Percentiles rank a stretch among this genome's conserved stretches.
These are phyloP conservation scores for Drosophila varians DNA, from an alignment of 1,140 invertebrate genomes.

Conservation along the genomic window DNA sequence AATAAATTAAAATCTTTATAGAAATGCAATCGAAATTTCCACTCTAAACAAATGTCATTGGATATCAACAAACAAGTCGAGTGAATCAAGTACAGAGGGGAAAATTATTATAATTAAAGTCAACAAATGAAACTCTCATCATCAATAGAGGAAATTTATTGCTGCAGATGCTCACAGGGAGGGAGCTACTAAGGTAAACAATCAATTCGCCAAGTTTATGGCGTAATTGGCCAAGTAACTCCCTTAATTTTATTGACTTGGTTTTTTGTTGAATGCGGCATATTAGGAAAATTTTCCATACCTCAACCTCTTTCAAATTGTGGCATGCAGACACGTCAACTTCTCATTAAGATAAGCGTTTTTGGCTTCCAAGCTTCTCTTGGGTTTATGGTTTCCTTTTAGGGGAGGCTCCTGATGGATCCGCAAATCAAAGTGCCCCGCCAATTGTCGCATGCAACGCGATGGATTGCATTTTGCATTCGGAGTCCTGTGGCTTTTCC, in stretches of 20 bases:
- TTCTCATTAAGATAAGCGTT: conserved; percentile 76
- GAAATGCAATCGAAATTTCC: conserved; percentile 17
- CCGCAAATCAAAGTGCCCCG: conserved; percentile 34
- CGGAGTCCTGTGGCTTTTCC: conserved; percentile 7
- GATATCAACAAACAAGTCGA: conserved; percentile 16
- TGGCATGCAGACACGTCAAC: conserved; percentile 74
- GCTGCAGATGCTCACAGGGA: conserved; percentile 1
- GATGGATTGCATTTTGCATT: conserved; percentile 42
- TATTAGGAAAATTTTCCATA: conserved; percentile 35
- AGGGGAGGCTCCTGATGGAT: conserved; percentile 6
- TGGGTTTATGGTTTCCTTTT: background rate
- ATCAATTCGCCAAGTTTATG: conserved; percentile 48
- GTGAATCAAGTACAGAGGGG: background rate
- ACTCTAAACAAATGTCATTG: conserved; percentile 41
- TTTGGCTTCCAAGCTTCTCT: conserved; percentile 30
- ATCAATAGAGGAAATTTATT: conserved; percentile 29
- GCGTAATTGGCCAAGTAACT: conserved; percentile 69
- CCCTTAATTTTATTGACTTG: conserved; percentile 62
- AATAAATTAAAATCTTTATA: conserved; percentile 17
- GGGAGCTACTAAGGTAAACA: conserved; percentile 29
- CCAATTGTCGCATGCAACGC: conserved; percentile 63
- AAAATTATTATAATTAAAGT: conserved; percentile 10
- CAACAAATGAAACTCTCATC: conserved; percentile 32
- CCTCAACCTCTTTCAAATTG: conserved; percentile 39
- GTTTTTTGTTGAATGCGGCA: conserved; percentile 19